Conservation (phyloP, 2,113 vertebrate genomes). For the Crotalus horridus region DNA sequence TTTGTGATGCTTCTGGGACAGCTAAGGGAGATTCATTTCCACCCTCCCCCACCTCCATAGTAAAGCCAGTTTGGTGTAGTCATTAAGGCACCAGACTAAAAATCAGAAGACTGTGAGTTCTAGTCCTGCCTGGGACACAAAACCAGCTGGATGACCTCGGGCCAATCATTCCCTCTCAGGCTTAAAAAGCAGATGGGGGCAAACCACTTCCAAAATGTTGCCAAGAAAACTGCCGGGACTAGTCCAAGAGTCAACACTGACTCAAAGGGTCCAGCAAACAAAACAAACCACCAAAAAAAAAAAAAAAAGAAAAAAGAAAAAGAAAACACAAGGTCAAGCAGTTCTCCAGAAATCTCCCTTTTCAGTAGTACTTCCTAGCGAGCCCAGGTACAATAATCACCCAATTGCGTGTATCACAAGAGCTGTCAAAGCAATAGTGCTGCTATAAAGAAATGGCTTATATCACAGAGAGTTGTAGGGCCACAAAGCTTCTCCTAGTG, state of each 20-base stretch:
- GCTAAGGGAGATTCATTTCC: not conserved
- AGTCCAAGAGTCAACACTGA: not conserved
- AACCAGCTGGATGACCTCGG: not conserved
- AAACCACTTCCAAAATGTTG: not conserved
- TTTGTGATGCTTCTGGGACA: not conserved
- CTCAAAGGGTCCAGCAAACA: not conserved
- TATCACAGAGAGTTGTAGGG: not conserved
- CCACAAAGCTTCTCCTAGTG: not conserved
- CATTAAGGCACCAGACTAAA: not conserved
- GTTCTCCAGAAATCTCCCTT: not conserved
- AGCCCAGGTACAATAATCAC: not conserved
- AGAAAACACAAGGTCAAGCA: not conserved
- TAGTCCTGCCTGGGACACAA: not conserved
- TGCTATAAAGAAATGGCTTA: not conserved
- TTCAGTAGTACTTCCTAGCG: not conserved
- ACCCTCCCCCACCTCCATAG: not conserved
- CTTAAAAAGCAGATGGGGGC: not conserved
- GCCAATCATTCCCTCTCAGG: not conserved
- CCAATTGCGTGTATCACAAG: not conserved
- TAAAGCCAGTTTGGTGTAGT: not conserved
- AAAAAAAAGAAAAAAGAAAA: too few relatives aligned
- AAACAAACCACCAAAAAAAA: not conserved
- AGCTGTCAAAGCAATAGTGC: not conserved
- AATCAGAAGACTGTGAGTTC: not conserved
- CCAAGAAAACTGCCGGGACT: not conserved